Evolutionary conservation across 2,888 invertebrate species (phyloP).

Genomic region (Phrixothrix hirtus): DNA sequence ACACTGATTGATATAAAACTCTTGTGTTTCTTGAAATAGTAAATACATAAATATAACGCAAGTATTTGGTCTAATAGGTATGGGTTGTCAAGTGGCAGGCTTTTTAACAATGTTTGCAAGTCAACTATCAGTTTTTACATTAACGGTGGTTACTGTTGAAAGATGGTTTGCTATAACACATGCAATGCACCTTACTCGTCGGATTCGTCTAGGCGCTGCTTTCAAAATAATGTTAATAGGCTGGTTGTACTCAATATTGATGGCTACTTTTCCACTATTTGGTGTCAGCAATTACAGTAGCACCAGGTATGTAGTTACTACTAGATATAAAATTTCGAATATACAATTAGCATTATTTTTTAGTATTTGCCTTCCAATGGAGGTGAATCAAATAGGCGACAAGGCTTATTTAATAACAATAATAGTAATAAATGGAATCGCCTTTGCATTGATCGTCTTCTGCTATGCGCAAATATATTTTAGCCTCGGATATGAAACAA

Average conservation of each 20-base stretch:
- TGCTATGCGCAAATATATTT: slow-evolving; percentile 88
- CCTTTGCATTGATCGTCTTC: slow-evolving; percentile 80
- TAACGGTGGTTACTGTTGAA: slow-evolving; percentile 84
- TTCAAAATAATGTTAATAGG: slow-evolving; percentile 76
- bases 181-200: slow-evolving; percentile 79
- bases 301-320: slow-evolving; percentile 62
- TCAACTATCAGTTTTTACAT: slow-evolving; percentile 84
- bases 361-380: slow-evolving; percentile 88
- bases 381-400: slow-evolving; percentile 70
- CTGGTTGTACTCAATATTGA: slow-evolving; percentile 75
- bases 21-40: no score
- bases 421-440: slow-evolving; percentile 75
- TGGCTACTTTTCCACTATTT: slow-evolving; percentile 79
- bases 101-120: slow-evolving; percentile 87
- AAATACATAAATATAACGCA: no score
- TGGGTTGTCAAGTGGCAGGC: slow-evolving; percentile 84
- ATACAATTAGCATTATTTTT: slow-evolving; percentile 39
- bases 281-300: slow-evolving; percentile 88
- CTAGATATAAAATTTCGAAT: background rate
- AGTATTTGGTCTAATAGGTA: slow-evolving; percentile 59
- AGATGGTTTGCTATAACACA: slow-evolving; percentile 83
- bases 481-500: slow-evolving; percentile 73
- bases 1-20: no score
- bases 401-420: slow-evolving; percentile 74
- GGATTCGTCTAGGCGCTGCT: slow-evolving; percentile 74